These are phyloP conservation scores for Mallotus villosus DNA, from an alignment of 2,797 vertebrate species.

Conservation along the genomic window DNA sequence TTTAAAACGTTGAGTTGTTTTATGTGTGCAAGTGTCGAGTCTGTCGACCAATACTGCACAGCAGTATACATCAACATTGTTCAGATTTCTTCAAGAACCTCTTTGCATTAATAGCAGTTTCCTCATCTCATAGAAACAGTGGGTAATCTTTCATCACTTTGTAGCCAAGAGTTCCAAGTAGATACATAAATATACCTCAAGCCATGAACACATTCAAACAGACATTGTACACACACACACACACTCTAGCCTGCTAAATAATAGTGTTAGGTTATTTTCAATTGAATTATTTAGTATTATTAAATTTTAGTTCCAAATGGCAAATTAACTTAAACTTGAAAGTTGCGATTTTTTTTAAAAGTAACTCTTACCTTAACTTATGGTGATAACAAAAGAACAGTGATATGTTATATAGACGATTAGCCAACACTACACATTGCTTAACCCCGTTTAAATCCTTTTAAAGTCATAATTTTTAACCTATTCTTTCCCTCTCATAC, in stretches of 20 bases:
- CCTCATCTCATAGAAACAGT: neutral
- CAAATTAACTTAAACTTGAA: too few relatives aligned
- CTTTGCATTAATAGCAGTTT: neutral
- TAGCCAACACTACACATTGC: constrained; percentile 11
- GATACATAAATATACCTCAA: too few relatives aligned
- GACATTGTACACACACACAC: neutral
- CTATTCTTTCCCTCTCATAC: too few relatives aligned
- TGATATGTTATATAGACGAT: neutral
- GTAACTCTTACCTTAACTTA: neutral
- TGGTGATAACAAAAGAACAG: too few relatives aligned
- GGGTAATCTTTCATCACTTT: neutral
- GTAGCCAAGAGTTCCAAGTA: neutral
- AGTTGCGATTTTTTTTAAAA: too few relatives aligned
- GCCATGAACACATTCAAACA: neutral
- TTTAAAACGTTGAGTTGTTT: neutral
- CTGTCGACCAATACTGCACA: neutral
- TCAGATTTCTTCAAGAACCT: neutral
- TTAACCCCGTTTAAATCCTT: too few relatives aligned
- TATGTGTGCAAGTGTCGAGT: neutral
- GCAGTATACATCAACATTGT: neutral
- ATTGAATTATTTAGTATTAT: too few relatives aligned
- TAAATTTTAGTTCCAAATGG: too few relatives aligned
- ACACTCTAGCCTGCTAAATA: neutral
- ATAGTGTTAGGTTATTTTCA: too few relatives aligned
- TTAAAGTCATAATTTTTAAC: too few relatives aligned